Evolutionary conservation across 2,113 vertebrate genomes (phyloP), one percentile per base, ranked within the genome.

Genomic region (Gadus chalcogrammus): DNA sequence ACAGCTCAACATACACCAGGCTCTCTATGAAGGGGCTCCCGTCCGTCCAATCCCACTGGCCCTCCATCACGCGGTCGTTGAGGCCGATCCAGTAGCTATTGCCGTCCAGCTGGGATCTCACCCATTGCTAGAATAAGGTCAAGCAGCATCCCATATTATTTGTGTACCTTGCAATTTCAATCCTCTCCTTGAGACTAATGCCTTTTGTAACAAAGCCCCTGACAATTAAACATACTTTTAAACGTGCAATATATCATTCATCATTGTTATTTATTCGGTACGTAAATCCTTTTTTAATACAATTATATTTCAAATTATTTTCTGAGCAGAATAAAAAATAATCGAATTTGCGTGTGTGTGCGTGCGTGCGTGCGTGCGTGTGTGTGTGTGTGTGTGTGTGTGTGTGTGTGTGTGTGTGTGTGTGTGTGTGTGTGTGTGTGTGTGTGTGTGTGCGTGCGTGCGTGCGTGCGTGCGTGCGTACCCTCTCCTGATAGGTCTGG

Each of bases 41-140:
- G 5, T 93, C 90, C 0, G 74, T 88, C 92, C 92, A 93, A 68
- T 92, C 91, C 83, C 83, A 93, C 11, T 85, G 77, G 0, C 74
- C 84, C 62, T 93, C 92, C 0, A 53, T 6, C 0, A 42, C 53
- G 0, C 60, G 59, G 64, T 93, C 92, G n/a, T 89, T 93, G 71
- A 93, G 81, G 22, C 92, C 92, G 0, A 93, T 79, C 92, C 92
- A 93, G 85, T 71, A 92, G 74, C 83, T 77, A 4, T 84, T 74
- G 1, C 56, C 5, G 22, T 66, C 66, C 20, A 92, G 67, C 74
- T 93, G 92, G 0, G 92, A 92, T 20, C 79, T 81, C 20, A 93
- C 65, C 92, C 92, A 93, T 48, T 74, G 38, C 92, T 93, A 61
- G 9, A 82, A 12, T 9, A 13, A 48, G 42, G 42, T 48, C 42